Evolutionary conservation across 2,113 vertebrate genomes (phyloP), one percentile per base, ranked within the genome.

Genomic region (Pangasianodon gigas): DNA sequence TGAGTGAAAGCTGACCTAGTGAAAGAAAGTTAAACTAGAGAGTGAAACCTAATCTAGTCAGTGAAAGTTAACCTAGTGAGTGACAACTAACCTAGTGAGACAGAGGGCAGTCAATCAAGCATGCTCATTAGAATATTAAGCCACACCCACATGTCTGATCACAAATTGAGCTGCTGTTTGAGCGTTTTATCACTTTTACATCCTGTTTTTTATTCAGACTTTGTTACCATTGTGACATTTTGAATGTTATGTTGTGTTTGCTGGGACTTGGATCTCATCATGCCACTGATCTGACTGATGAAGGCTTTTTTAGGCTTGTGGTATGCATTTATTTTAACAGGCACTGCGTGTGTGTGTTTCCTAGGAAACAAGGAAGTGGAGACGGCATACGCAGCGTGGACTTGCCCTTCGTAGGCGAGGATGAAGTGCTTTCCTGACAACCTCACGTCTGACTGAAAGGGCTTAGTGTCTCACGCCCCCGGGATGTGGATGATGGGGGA

Each of bases 331-430:
- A 41, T 62, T 84, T 84, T 62, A 46, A 84, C 11, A 84, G 2
- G 7, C 32, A 56, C 80, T n/a, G 5, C 88, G 91, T 91, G 48
- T 16, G 6, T 94, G 90, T 89, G 92, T 91, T 84, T 91, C 96
- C 93, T 95, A 99, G 98, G 96, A 98, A 98, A 92, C 97, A 97
- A 95, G 96, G 96, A 95, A 97, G 97, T 1, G 96, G 96, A 88
- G 98, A 99, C 67, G 95, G 96, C 83, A 92, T 96, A 91, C 96
- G 91, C 92, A 96, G 94, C 85, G 93, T 95, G n/a, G 96, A 97
- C 84, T 95, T 97, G 92, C 96, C 97, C 93, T 96, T 96, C 0
- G 95, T 95, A 84, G 97, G 96, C 92, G 97, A 98, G 92, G 96
- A 99, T 71, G 97, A 98, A 91, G 94, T 96, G 90, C 97, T 97